Base-by-base conservation (phyloP, 1,140 invertebrate genomes). In the Cepaea nemoralis region DNA sequence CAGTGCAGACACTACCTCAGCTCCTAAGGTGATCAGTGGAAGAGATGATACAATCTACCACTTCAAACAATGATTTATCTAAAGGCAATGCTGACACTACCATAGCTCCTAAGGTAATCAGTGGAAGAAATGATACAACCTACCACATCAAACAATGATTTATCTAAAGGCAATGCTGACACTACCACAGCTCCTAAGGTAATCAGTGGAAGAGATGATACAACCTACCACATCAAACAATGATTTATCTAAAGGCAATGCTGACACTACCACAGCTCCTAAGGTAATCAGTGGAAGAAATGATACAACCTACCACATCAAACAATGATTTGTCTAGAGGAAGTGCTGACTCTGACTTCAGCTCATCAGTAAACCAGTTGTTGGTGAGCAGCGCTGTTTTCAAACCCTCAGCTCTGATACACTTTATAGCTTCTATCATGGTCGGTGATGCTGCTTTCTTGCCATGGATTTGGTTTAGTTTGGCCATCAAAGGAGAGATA, bases 311-410 rank as follows among this genome's bases (percentile, higher is more conserved):
- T 77, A 89, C 88, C 69, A 88, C 88, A 88, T 92, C 90, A 84
- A 92, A 92, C 19, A 90, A 55, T 8, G 55, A 78, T 14, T 63
- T 73, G 69, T 89, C 84, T 24, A 87, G 31, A 31, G 88, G 86
- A 31, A 87, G 45, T 6, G 87, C 86, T 22, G 86, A 84, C 33
- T 85, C 31, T 19, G 82, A 74, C n/a, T 85, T 80, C 35, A 55
- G 35, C 5, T 79, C 82, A 59, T 85, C 82, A 19, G 82, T 59
- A 31, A 80, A 88, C 87, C 89, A 93, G 85, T 93, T 93, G 84
- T 93, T 93, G 16, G 92, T 93, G 1, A 93, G 87, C 14, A 93
- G 80, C 2, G 89, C 91, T 14, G 91, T 91, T 82, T 92, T 91
- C 40, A 92, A 76, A 5, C 92, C 92, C 39, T 90, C 87, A 0